phyloP scores from a whole-genome alignment of 2,888 invertebrate genomes.

The Metalampra italica region DNA sequence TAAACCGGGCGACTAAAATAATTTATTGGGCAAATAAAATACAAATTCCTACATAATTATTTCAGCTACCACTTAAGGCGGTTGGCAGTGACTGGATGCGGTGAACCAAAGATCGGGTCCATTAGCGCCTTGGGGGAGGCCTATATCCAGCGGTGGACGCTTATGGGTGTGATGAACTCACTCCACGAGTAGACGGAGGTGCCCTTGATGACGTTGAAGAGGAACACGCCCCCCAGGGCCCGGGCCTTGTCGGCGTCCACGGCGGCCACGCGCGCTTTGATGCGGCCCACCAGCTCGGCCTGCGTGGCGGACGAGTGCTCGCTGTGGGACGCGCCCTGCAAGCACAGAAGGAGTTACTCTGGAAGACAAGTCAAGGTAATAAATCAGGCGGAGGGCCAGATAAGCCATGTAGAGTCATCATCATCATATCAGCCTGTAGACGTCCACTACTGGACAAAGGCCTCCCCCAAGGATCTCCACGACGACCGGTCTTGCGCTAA shows the following conservation, averaged over 20 bases:
- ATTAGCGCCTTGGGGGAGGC: background rate
- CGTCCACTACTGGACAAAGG: too few species aligned
- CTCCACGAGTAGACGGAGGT: slow-evolving; percentile 68
- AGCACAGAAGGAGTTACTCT: slow-evolving; percentile 3
- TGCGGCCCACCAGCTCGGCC: slow-evolving; percentile 51
- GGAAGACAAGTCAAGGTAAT: background rate
- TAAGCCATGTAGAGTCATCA: background rate
- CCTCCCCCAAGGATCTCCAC: too few species aligned
- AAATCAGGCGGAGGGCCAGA: background rate
- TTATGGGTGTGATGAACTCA: slow-evolving; percentile 34
- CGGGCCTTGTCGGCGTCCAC: slow-evolving; percentile 54
- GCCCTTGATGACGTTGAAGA: slow-evolving; percentile 69
- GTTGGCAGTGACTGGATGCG: background rate
- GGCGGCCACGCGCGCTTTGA: slow-evolving; percentile 48
- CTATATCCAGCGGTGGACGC: background rate
- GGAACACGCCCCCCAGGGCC: slow-evolving; percentile 65
- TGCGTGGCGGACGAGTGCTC: slow-evolving; percentile 40
- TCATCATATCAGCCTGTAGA: too few species aligned
- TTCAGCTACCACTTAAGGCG: too few species aligned
- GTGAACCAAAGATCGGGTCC: background rate
- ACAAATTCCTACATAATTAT: too few species aligned
- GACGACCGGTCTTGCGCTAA: too few species aligned
- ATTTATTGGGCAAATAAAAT: too few species aligned
- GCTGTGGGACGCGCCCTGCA: slow-evolving; percentile 66
- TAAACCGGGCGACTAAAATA: too few species aligned